These are phyloP conservation scores for Cyphomyrus discorhynchus DNA, from an alignment of 2,113 vertebrate genomes.

Conservation along the genomic window DNA sequence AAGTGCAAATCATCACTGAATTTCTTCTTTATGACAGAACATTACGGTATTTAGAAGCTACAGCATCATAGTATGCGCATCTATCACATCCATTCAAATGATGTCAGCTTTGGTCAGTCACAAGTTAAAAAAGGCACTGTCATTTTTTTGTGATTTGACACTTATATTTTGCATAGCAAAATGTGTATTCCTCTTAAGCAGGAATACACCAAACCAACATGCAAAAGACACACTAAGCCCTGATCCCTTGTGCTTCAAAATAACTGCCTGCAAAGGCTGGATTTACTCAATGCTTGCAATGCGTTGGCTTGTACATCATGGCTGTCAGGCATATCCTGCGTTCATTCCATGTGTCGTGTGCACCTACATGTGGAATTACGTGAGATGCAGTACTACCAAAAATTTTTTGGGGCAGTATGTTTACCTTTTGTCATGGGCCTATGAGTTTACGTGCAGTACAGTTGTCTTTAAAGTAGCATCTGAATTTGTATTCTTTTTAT, in stretches of 20 bases:
- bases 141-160: slow-evolving; percentile 11
- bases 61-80: neutral
- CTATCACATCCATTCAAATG: slow-evolving; percentile 8
- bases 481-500: neutral
- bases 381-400: neutral
- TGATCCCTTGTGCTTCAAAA: neutral
- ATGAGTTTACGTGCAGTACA: neutral
- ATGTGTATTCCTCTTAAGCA: neutral
- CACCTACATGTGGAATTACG: neutral
- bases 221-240: neutral
- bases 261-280: neutral
- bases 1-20: neutral
- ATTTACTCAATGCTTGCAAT: neutral
- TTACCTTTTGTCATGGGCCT: neutral
- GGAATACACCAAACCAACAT: neutral
- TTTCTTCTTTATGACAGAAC: neutral
- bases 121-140: neutral
- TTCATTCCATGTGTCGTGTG: no score
- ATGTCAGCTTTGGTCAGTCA: neutral
- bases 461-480: neutral
- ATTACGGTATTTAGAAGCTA: neutral
- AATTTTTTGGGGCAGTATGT: neutral
- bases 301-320: no score
- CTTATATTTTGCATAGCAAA: slow-evolving; percentile 25
- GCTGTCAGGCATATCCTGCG: no score